Evolutionary conservation across 2,113 vertebrate genomes (phyloP).

Genomic region (Saguinus midas): DNA sequence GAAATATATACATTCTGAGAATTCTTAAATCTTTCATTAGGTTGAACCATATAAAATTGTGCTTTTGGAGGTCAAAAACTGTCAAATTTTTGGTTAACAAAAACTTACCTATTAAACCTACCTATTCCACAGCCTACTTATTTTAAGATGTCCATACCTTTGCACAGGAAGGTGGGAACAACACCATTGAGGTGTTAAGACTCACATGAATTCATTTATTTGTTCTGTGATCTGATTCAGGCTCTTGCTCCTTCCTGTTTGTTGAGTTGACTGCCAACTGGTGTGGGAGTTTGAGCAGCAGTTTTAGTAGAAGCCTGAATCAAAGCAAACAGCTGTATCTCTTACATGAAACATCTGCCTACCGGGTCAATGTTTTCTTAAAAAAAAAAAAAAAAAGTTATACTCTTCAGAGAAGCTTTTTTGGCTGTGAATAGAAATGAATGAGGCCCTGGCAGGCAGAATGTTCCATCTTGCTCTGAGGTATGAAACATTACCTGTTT

Average conservation of each 20-base stretch:
- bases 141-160: not conserved
- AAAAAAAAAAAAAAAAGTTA: not conserved
- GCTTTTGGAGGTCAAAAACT: not conserved
- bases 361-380: not conserved
- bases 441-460: not conserved
- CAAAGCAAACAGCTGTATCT: not conserved
- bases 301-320: not conserved
- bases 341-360: not conserved
- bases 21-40: not conserved
- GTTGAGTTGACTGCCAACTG: conserved; percentile 10
- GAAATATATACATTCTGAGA: not conserved
- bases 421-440: not conserved
- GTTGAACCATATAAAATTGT: not conserved
- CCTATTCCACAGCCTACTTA: not conserved
- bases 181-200: not conserved
- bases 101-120: not conserved
- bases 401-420: not conserved
- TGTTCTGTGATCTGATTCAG: conserved; percentile 42
- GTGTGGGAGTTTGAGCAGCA: not conserved
- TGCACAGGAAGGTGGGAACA: not conserved
- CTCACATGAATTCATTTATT: not conserved
- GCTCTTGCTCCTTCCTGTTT: conserved; percentile 45
- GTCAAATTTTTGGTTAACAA: not conserved
- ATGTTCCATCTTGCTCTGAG: conserved; percentile 8
- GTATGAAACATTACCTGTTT: conserved; percentile 71